Base-by-base conservation (phyloP, 2,797 vertebrate genomes). In the Gephyroberyx darwinii region DNA sequence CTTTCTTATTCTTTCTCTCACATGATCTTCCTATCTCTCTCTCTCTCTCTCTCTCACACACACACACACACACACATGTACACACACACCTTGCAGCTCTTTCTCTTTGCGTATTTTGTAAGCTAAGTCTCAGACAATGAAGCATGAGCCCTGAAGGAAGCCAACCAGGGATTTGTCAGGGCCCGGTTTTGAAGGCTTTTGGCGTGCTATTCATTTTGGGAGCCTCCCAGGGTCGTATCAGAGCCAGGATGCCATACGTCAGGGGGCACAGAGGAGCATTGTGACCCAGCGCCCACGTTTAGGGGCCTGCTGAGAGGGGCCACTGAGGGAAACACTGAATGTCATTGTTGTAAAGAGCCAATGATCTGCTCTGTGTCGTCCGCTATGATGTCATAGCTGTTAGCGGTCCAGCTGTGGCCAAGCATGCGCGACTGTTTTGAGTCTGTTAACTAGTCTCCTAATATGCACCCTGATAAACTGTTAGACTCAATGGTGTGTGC, bases 261-360 rank as follows among this genome's bases (percentile, higher is more conserved):
- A 84, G 70, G 78, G 81, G 80, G 74, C 79, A 91, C 89, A 92
- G 85, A 90, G 83, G 84, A 77, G 69, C 84, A 86, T 83, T 92
- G 89, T 91, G 83, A 91, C 78, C 72, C 69, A 6, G 75, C 77
- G 63, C 86, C 86, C 87, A 89, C 78, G 6, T 84, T 85, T 67
- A 69, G 71, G 61, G 86, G 86, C 84, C 82, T 80, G 69, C 76
- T 70, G 68, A 85, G 84, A 86, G 84, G 83, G 72, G 50, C 75
- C 59, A 37, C 39, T 71, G 83, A 86, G 81, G 45, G 77, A 79
- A 87, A 91, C 86, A 90, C 77, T 83, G 90, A 58, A 78, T 59
- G 83, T 83, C 86, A 91, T 91, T 91, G 89, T 91, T 79, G 47
- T 57, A 64, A 62, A 66, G 72, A 53, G 48, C 71, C 83, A 86